phyloP scores from a whole-genome alignment of 2,113 vertebrate genomes.

The Pelobates fuscus region DNA sequence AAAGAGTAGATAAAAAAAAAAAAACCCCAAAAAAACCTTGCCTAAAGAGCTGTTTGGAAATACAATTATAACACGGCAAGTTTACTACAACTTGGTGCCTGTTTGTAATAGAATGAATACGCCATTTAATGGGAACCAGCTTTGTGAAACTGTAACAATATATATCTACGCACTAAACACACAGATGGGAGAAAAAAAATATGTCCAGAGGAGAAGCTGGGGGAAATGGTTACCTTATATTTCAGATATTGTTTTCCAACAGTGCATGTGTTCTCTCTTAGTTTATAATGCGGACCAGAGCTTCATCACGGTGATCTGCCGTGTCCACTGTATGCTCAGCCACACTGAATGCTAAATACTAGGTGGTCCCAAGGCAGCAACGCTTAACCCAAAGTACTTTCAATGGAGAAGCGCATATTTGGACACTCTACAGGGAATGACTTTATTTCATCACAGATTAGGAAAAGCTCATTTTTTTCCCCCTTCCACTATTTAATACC shows the following conservation, averaged over 20 bases:
- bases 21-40: no score
- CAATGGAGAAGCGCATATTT: background rate
- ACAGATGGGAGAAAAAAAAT: slow-evolving; percentile 10
- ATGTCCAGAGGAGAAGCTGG: background rate
- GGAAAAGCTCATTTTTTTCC: no score
- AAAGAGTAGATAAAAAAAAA: no score
- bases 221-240: slow-evolving; percentile 4
- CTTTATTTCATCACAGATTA: no score
- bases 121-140: background rate
- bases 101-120: background rate
- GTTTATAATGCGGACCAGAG: slow-evolving; percentile 11
- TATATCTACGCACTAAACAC: background rate
- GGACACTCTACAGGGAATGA: no score
- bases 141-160: background rate
- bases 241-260: slow-evolving; percentile 9
- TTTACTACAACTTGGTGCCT: background rate
- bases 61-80: background rate
- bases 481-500: no score
- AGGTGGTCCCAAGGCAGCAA: slow-evolving; percentile 12
- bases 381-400: background rate
- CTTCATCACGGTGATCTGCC: background rate
- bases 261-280: slow-evolving; percentile 2
- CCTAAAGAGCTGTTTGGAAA: no score
- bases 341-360: background rate
- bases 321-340: background rate